phyloP scores from a whole-genome alignment of 2,888 invertebrate species.

The Rhorus exstirpatorius region DNA sequence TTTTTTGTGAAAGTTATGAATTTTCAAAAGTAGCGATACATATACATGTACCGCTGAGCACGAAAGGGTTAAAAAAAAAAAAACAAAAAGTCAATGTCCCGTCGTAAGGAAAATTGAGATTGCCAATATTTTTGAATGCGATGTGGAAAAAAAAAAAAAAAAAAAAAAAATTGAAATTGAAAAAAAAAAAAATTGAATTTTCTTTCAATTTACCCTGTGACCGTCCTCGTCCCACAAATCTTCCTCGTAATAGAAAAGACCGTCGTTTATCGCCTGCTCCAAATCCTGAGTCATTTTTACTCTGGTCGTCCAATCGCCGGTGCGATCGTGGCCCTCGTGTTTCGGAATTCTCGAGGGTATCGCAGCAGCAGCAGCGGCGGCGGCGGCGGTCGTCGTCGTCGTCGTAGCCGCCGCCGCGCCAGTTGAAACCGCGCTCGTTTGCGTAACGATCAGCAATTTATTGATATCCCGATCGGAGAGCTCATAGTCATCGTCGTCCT shows the following conservation, averaged over 20 bases:
- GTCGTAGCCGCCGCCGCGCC: background rate
- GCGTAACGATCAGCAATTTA: conserved; percentile 97
- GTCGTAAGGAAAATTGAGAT: too few species aligned
- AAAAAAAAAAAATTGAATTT: background rate
- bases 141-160: conserved; percentile 18
- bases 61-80: background rate
- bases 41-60: too few species aligned
- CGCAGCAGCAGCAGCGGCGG: conserved; percentile 77
- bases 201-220: conserved; percentile 84
- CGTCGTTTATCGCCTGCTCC: conserved; percentile 98
- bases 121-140: too few species aligned
- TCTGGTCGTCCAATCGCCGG: conserved; percentile 95
- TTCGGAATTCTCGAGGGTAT: conserved; percentile 89
- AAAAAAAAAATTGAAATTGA: conserved; percentile 36
- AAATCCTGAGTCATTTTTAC: conserved; percentile 98
- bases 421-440: conserved; percentile 86
- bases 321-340: conserved; percentile 96
- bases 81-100: background rate
- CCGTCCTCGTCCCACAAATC: conserved; percentile 93
- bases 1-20: too few species aligned
- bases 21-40: too few species aligned
- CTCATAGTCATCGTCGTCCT: conserved; percentile 94
- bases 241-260: conserved; percentile 98
- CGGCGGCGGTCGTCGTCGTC: background rate
- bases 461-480: conserved; percentile 97